These are phyloP conservation scores for Rhyacichthys aspro DNA, from an alignment of 2,797 vertebrate genomes.

Conservation along the genomic window DNA sequence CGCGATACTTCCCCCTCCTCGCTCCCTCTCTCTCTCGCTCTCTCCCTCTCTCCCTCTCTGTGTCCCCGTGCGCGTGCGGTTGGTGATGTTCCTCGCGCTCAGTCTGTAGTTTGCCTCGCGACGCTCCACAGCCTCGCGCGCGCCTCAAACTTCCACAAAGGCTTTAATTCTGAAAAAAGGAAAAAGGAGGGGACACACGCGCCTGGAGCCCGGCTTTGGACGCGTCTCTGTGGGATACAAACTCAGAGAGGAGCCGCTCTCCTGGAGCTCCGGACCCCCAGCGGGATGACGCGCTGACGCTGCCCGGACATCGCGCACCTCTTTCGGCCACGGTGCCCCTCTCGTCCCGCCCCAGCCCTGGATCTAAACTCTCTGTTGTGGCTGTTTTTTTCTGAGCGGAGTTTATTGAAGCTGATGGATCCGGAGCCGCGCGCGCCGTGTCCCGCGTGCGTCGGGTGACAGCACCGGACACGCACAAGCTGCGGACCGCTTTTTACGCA, in stretches of 20 bases:
- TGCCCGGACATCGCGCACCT: not conserved
- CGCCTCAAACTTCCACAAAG: not conserved
- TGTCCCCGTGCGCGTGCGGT: constrained; percentile 1
- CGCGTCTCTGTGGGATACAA: constrained; percentile 12
- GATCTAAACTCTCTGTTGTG: not conserved
- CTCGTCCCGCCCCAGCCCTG: not conserved
- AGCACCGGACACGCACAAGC: constrained; percentile 32
- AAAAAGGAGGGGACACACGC: not conserved
- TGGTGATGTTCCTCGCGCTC: not conserved
- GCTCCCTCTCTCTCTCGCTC: not conserved
- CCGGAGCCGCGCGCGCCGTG: constrained; percentile 68
- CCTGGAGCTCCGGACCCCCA: not conserved
- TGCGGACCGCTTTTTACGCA: constrained; percentile 4
- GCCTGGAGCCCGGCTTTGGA: not conserved
- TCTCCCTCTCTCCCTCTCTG: not conserved
- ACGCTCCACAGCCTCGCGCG: not conserved
- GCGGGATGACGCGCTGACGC: constrained; percentile 1
- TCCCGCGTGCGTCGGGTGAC: constrained; percentile 46
- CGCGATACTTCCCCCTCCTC: constrained; percentile 2
- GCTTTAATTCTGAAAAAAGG: not conserved
- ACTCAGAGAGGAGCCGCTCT: not conserved
- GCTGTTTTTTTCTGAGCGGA: constrained; percentile 9
- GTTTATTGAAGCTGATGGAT: not conserved
- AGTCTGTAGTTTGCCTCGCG: constrained; percentile 1
- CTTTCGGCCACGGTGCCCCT: not conserved